Evolutionary conservation across 2,113 vertebrate species (phyloP), one percentile per base, ranked within the genome.

Genomic region (Oceanites oceanicus): DNA sequence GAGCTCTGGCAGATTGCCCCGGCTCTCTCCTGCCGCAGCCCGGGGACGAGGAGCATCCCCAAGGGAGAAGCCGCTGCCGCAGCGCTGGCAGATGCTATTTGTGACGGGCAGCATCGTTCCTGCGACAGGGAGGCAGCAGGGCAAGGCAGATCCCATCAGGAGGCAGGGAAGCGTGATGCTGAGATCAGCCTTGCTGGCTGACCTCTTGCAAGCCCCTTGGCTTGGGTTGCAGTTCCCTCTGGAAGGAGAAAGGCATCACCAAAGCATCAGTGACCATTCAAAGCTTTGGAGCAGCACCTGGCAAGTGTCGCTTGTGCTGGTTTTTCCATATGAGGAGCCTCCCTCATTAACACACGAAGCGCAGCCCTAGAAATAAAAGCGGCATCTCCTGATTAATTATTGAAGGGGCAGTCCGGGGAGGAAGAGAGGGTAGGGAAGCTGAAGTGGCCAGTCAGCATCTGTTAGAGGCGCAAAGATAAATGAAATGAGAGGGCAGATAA

Each of bases 391-490:
- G 81, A 94, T 96, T 90, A 94, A 96, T 97, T 95, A 79, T 47
- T 82, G 83, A 92, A 68, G 29, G 68, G 44, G 45, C 49, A 79
- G 68, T 26, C 6, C 4, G 0, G 83, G 63, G 52, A 61, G 86
- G 56, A 56, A 52, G 82, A 82, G 65, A 22, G 88, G 29, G 68
- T 4, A 62, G 84, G 45, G 62, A 49, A 70, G 84, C 68, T 36
- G 58, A 63, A 95, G 86, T 49, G 87, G 89, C 76, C 90, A 74
- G 89, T 94, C 97, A 95, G 96, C 95, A 93, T 67, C 85, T 87
- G 70, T 95, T 96, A 62, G 89, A 82, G 84, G 66, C 19, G 78
- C 4, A 2, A 45, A 92, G 91, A 96, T 82, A 89, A 95, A 95
- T 88, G 94, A 76, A 17, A 72, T 10, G 75, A 21, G 76, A 89